Conservation (phyloP, 2,797 vertebrate genomes). For the Antrozous pallidus region DNA sequence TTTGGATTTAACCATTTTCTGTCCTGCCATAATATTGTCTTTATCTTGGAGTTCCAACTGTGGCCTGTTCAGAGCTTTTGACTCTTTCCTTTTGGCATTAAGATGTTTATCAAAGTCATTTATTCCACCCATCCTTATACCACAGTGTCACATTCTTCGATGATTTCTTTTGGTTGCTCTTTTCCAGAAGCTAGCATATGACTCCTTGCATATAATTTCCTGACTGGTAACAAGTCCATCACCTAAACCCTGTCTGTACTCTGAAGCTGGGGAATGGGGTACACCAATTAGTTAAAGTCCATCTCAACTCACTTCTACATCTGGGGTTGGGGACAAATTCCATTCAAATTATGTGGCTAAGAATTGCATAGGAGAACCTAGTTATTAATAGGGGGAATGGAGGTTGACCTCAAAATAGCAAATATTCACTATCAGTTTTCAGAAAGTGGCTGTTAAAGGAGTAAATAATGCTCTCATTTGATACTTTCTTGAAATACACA, state of each 20-base stretch:
- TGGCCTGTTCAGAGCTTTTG: not conserved
- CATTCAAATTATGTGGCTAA: not conserved
- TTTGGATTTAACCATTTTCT: conserved; percentile 15
- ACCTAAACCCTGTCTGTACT: not conserved
- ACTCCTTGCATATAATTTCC: not conserved
- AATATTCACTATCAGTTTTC: not conserved
- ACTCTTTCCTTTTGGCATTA: not conserved
- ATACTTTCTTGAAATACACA: conserved; percentile 31
- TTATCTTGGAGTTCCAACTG: not conserved
- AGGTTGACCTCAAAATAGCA: conserved; percentile 39
- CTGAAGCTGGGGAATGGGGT: not conserved
- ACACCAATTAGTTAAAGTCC: not conserved
- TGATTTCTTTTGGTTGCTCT: not conserved
- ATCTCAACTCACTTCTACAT: not conserved
- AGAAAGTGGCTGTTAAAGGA: not conserved
- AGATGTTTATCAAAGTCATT: not conserved
- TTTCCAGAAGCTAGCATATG: not conserved
- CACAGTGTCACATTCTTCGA: not conserved
- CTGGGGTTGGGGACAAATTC: not conserved
- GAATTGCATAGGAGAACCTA: not conserved
- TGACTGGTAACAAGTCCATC: not conserved
- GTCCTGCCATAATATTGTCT: not conserved
- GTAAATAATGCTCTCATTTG: not conserved
- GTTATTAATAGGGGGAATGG: not conserved
- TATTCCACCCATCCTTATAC: not conserved